Conservation (phyloP, 37 sponge, comb jelly and placozoan genomes). For the Lycopodina hypogea region DNA sequence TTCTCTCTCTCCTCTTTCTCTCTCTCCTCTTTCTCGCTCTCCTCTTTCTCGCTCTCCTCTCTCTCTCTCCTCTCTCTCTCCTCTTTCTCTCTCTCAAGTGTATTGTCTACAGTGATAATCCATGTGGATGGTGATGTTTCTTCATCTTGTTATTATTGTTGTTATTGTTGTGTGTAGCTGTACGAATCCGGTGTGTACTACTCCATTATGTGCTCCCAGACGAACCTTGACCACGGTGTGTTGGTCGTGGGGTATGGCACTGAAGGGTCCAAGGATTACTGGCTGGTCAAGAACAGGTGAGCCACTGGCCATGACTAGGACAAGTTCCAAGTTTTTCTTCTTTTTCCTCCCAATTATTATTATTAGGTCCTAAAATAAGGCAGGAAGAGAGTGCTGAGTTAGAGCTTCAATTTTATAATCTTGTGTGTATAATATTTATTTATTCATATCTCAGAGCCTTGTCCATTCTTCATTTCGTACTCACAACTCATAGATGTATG, state of each 20-base stretch:
- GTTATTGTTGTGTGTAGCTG: constrained; percentile 24
- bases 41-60: background rate
- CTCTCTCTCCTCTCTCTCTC: background rate
- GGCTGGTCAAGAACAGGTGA: constrained; percentile 77
- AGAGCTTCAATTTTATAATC: too few relatives aligned
- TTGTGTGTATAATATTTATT: too few relatives aligned
- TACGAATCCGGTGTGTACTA: constrained; percentile 41
- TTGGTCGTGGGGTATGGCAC: constrained; percentile 58
- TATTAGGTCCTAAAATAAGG: too few relatives aligned
- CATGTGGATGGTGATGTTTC: too few relatives aligned
- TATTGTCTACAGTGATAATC: background rate
- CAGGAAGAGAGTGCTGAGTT: too few relatives aligned
- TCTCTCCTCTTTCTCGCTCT: constrained; percentile 1
- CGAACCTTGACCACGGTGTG: constrained; percentile 52
- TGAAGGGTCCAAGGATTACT: constrained; percentile 32
- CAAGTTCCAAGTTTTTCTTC: too few relatives aligned
- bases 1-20: background rate
- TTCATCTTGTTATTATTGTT: too few relatives aligned
- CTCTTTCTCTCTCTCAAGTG: background rate
- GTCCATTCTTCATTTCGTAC: too few relatives aligned
- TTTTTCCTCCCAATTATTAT: too few relatives aligned
- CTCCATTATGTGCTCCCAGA: constrained; percentile 37
- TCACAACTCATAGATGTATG: too few relatives aligned
- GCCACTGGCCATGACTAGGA: too few relatives aligned
- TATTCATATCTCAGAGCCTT: too few relatives aligned